Percentiles rank a stretch among this genome's conserved stretches.
Conservation (phyloP, 2,888 invertebrate species). For the Psylliodes chrysocephalus region DNA sequence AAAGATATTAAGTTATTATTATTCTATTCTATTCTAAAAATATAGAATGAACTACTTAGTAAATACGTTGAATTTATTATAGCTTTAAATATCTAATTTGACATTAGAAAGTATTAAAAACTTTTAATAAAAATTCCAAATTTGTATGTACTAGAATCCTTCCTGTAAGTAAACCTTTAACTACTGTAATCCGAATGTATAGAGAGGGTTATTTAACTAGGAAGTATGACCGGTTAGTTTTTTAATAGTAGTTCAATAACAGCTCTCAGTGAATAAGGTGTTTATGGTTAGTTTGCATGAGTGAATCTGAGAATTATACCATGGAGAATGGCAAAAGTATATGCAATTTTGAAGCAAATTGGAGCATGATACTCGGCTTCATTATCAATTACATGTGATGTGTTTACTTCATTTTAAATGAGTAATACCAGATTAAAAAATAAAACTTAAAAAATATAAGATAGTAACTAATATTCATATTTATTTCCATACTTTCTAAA, state of each 20-base stretch:
- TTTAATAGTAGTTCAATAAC: constrained; percentile 6
- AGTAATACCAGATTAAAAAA: too few relatives aligned
- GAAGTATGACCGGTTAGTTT: constrained; percentile 1
- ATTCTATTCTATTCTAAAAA: too few relatives aligned
- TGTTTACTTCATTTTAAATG: constrained; percentile 11
- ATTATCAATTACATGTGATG: constrained; percentile 1
- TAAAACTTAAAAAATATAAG: too few relatives aligned
- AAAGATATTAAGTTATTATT: too few relatives aligned
- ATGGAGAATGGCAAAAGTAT: constrained; percentile 5
- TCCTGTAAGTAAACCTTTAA: neutral
- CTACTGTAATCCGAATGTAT: neutral
- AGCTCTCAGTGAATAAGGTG: constrained; percentile 16
- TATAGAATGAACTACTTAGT: too few relatives aligned
- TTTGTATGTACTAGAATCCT: too few relatives aligned
- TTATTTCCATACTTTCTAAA: too few relatives aligned
- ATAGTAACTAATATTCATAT: too few relatives aligned
- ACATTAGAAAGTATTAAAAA: too few relatives aligned
- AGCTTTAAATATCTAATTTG: too few relatives aligned
- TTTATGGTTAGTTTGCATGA: constrained; percentile 19
- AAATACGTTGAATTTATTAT: too few relatives aligned
- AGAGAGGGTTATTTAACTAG: constrained; percentile 2
- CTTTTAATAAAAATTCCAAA: too few relatives aligned
- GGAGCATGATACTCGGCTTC: constrained; percentile 4
- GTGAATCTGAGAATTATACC: constrained; percentile 1
- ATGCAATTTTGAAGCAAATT: constrained; percentile 15